Evolutionary conservation across 2,888 invertebrate species (phyloP), one percentile per base, ranked within the genome.

Genomic region (Abrostola tripartita): DNA sequence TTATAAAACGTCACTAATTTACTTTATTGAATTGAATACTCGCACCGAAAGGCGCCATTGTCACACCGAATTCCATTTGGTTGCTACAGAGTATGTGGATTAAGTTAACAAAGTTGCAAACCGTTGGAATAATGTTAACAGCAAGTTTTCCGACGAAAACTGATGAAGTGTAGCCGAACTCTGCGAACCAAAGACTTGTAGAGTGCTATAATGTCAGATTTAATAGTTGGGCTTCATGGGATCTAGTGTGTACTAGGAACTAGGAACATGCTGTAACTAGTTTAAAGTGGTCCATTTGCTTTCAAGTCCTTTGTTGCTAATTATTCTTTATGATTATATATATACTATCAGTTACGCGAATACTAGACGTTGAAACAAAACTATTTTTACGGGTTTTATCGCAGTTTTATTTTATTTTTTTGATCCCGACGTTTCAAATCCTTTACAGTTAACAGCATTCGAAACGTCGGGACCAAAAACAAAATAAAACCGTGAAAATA

Each of bases 181-280:
- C 41, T 9, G 7, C 54, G 56, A 52, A 54, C 14, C 24, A 24
- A 61, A 24, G 41, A 42, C 57, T 51, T 40, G 51, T 42, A 41
- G 57, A 54, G 56, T 52, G 58, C 50, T 47, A 50, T 50, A 35
- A 69, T 56, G 74, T 65, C 74, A 72, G 70, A 69, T 69, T 69
- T 74, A 65, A 71, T 69, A 74, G 61, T 53, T 54, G 38, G 58
- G 55, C 61, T 72, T 44, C 36, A 64, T 47, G 49, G 65, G 65
- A 74, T 61, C 65, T 55, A 74, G 61, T 72, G n/a, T n/a, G n/a
- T 72, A 72, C 52, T n/a, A n/a, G 44, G 44, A 72, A 69, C 65
- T 47, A 24, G 9, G 60, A 68, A 59, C 61, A 65, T 42, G 65
- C 11, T 47, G 58, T 37, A 61, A 51, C 64, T 60, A 68, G 55